phyloP scores from a whole-genome alignment of 2,113 vertebrate genomes.

The Prinia subflava region DNA sequence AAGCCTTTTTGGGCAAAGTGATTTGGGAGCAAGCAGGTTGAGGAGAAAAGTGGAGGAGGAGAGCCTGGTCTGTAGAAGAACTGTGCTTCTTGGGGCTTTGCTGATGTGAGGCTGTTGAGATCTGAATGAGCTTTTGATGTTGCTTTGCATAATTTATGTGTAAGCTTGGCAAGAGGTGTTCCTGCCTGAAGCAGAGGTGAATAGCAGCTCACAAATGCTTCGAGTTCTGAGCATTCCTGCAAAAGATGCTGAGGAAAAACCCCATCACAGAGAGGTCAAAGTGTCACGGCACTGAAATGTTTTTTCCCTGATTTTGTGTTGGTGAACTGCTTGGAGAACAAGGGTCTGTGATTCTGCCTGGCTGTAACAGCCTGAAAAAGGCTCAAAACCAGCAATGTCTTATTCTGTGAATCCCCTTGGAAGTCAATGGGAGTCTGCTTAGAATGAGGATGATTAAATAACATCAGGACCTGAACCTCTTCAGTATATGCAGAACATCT shows the following conservation, averaged over 20 bases:
- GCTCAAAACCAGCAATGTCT: neutral
- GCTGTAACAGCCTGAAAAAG: neutral
- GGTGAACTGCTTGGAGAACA: neutral
- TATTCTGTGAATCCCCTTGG: neutral
- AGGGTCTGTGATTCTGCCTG: neutral
- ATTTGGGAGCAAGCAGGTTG: neutral
- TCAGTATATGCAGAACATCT: neutral
- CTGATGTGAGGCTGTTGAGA: neutral
- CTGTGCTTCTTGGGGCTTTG: neutral
- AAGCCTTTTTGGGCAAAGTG: neutral
- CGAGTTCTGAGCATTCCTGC: neutral
- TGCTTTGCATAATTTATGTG: neutral
- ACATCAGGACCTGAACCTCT: neutral
- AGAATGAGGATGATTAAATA: neutral
- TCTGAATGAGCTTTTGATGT: neutral
- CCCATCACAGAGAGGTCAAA: neutral
- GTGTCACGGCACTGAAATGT: rapidly evolving
- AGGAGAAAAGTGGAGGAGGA: neutral
- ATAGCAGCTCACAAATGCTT: neutral
- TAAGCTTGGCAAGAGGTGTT: neutral
- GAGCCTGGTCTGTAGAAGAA: neutral
- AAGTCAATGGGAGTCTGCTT: neutral
- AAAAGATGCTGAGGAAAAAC: neutral
- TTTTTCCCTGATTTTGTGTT: neutral
- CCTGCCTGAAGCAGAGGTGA: neutral